These are phyloP conservation scores for Nothoprocta pentlandii DNA, from an alignment of 2,113 vertebrate genomes.

Conservation along the genomic window DNA sequence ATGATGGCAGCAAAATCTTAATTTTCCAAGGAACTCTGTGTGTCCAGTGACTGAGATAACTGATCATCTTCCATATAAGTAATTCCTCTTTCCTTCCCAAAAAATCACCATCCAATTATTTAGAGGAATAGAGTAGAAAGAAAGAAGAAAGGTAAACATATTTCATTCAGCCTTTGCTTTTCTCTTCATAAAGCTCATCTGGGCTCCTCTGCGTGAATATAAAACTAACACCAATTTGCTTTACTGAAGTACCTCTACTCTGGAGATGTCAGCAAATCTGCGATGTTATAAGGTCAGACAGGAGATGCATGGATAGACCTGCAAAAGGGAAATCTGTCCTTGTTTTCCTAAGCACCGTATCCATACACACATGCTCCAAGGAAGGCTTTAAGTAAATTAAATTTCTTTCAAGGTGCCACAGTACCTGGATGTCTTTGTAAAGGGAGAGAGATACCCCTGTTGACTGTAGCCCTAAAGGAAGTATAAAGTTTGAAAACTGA, in stretches of 20 bases:
- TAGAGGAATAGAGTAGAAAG: background rate
- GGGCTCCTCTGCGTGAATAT: background rate
- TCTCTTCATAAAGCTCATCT: background rate
- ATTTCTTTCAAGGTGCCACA: background rate
- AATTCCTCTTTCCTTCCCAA: background rate
- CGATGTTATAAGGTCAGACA: background rate
- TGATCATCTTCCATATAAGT: background rate
- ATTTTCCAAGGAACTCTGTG: background rate
- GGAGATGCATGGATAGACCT: background rate
- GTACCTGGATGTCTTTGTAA: background rate
- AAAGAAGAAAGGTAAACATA: background rate
- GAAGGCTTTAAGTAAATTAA: background rate
- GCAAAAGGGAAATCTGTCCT: background rate
- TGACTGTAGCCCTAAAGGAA: background rate
- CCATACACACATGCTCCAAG: background rate
- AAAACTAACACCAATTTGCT: background rate
- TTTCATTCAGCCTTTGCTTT: background rate
- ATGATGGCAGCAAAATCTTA: constrained; percentile 59
- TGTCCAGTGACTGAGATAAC: background rate
- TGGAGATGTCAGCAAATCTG: background rate
- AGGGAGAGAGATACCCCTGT: background rate
- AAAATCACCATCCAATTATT: background rate
- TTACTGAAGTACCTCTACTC: background rate
- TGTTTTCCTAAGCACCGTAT: background rate
- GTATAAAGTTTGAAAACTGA: background rate